Base-by-base conservation (phyloP, 2,113 vertebrate species). In the Oncorhynchus mykiss region DNA sequence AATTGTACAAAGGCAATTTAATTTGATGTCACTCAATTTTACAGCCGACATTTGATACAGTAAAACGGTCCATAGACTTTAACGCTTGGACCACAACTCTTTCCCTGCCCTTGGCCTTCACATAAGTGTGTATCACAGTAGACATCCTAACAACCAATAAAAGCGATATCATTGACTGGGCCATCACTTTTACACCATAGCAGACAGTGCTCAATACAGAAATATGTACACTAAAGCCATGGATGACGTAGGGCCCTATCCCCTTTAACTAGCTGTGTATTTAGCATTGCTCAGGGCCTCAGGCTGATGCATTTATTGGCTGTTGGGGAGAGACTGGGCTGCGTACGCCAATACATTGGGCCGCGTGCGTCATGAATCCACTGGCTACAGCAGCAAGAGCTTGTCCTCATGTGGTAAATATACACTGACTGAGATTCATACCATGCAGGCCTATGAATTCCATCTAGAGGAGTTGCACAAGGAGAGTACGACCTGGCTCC, bases 131-230 rank as follows among this genome's bases (percentile, higher is more conserved):
- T 22, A 22, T 16, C 11, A 51, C 49, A n/a, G 59, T 8, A 22
- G n/a, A 60, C 59, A 20, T 60, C 6, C 5, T 60, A 60, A 60
- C n/a, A n/a, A 60, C 59, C 59, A 60, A 60, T 22, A 60, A 60
- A 51, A 60, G n/a, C 59, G 1, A 60, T 60, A 22, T 60, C 59
- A n/a, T 22, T 8, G 59, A 60, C 18, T 60, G 7, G 18, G n/a
- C 6, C n/a, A 14, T 60, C 59, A n/a, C n/a, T 60, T 60, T 60
- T 24, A 75, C 86, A 81, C 65, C 76, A 67, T 76, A 78, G 60
- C 77, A 88, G 87, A 90, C 86, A 13, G 71, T 87, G 86, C 75
- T 87, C 80, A 88, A 82, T 86, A 79, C 79, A 1, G 77, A 89
- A 89, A 70, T 82, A 86, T 89, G 89, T 81, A 85, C 78, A 86